Evolutionary conservation across 2,888 invertebrate genomes (phyloP).

Genomic region (Hypena proboscidalis): DNA sequence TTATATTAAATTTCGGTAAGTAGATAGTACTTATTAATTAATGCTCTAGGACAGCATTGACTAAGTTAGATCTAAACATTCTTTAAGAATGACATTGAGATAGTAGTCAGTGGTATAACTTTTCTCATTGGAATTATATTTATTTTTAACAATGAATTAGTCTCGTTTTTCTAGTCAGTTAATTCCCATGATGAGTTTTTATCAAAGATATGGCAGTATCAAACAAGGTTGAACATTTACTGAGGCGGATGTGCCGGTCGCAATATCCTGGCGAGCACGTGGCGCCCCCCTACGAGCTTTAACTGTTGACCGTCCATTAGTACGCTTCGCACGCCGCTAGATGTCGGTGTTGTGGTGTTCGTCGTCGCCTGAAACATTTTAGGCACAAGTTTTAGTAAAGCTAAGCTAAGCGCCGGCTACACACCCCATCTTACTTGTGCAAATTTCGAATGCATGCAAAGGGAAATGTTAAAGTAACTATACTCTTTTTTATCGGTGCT

Average conservation of each 20-base stretch:
- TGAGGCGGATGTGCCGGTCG: conserved; percentile 72
- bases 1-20: conserved; percentile 20
- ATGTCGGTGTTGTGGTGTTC: conserved; percentile 51
- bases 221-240: conserved; percentile 31
- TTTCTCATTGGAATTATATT: conserved; percentile 1
- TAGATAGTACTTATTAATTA: conserved; percentile 22
- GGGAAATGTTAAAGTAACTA: too few relatives aligned
- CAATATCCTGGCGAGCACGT: conserved; percentile 73
- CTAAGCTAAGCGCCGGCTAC: too few relatives aligned
- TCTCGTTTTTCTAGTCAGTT: neutral
- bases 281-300: conserved; percentile 75
- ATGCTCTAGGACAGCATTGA: conserved; percentile 8
- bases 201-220: conserved; percentile 10
- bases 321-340: conserved; percentile 71
- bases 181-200: neutral
- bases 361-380: conserved; percentile 49
- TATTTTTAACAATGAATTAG: neutral
- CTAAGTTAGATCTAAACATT: conserved; percentile 19
- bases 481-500: too few relatives aligned
- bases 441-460: too few relatives aligned
- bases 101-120: conserved; percentile 2
- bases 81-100: conserved; percentile 12
- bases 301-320: conserved; percentile 79
- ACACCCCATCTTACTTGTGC: too few relatives aligned
- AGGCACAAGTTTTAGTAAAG: too few relatives aligned